A percentile compares a stretch with the other conserved stretches of the same genome.
Evolutionary conservation across 2,113 vertebrate genomes (phyloP).

Genomic region (Phalacrocorax pelagicus): DNA sequence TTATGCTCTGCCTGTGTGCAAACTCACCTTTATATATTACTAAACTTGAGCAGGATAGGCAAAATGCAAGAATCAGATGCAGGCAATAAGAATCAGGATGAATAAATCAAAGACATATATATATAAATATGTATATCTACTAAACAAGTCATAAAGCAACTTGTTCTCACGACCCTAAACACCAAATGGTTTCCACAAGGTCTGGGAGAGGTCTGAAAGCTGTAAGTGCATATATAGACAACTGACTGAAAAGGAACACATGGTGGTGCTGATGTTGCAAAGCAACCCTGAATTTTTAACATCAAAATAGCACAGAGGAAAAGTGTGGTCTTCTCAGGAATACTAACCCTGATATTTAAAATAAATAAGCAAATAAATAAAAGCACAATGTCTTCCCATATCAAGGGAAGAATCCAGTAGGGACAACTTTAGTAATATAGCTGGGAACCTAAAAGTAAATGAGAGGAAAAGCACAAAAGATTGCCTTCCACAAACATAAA

Average conservation of each 20-base stretch:
- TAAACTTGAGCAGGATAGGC: not conserved
- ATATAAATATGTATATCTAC: not conserved
- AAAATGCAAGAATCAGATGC: not conserved
- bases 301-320: not conserved
- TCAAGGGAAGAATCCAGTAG: not conserved
- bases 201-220: not conserved
- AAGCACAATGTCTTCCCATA: not conserved
- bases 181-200: not conserved
- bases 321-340: not conserved
- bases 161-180: not conserved
- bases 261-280: slow-evolving; percentile 48
- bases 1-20: not conserved
- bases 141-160: not conserved
- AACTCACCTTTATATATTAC: not conserved
- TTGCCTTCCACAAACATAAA: not conserved
- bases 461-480: not conserved
- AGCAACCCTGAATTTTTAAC: not conserved
- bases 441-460: not conserved
- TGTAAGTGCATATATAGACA: not conserved
- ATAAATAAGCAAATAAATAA: not conserved
- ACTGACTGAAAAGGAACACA: not conserved
- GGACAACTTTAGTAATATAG: not conserved
- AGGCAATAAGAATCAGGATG: not conserved
- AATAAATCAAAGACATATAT: not conserved
- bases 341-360: not conserved